These are phyloP conservation scores for Phataginus tetradactyla DNA, from an alignment of 2,797 vertebrate species.

Conservation along the genomic window DNA sequence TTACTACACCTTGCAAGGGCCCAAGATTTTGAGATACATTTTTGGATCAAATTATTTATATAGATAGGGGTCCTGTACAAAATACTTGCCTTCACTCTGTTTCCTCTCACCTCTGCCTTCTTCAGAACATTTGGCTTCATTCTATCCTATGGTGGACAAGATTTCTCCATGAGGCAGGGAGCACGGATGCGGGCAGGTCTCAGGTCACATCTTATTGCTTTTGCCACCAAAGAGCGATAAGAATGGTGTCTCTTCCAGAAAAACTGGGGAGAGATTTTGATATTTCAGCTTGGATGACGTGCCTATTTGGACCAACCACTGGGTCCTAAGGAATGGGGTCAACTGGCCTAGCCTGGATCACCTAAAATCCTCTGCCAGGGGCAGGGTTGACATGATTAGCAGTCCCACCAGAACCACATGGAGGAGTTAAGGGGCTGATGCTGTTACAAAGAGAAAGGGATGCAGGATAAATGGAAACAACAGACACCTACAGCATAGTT, in stretches of 20 bases:
- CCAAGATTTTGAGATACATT: not conserved
- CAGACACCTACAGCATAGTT: not conserved
- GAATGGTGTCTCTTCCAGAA: not conserved
- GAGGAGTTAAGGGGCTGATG: not conserved
- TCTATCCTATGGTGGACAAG: not conserved
- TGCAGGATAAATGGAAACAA: not conserved
- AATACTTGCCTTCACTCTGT: not conserved
- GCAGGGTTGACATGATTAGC: rapidly evolving
- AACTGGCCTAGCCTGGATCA: not conserved
- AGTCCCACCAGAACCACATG: not conserved
- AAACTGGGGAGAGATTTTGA: not conserved
- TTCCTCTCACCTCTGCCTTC: not conserved
- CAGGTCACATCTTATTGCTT: not conserved
- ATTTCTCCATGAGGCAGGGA: not conserved
- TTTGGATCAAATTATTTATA: not conserved
- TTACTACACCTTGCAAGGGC: not conserved
- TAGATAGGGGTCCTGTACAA: not conserved
- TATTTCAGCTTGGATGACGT: not conserved
- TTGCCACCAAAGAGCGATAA: not conserved
- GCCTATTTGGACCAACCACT: not conserved
- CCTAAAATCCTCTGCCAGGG: not conserved
- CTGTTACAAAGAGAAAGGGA: not conserved
- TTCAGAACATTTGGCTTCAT: not conserved
- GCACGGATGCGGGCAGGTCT: not conserved
- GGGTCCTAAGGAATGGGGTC: not conserved